These are phyloP conservation scores for Andrena praecox DNA, from an alignment of 2,888 invertebrate genomes.

Conservation along the genomic window DNA sequence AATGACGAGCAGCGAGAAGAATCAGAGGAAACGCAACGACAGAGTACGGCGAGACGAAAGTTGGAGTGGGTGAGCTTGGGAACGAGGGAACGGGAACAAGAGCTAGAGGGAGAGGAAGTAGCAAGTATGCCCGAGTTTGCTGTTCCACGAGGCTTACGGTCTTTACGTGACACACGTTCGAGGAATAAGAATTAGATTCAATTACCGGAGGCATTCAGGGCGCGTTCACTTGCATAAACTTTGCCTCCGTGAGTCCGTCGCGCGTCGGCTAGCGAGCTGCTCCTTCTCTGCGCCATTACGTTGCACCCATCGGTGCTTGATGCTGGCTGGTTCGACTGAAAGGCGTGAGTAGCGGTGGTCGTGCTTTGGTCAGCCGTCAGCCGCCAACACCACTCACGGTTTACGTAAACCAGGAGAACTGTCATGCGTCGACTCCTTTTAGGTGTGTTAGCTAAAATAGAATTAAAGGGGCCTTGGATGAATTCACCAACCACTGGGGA, in stretches of 20 bases:
- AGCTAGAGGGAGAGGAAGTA: not conserved
- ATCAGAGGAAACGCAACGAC: conserved; percentile 9
- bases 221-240: conserved; percentile 63
- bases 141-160: conserved; percentile 51
- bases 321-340: not conserved
- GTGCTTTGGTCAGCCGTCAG: conserved; percentile 24
- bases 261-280: not conserved
- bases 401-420: not conserved
- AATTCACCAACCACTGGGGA: not conserved
- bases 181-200: conserved; percentile 73
- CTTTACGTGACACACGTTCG: conserved; percentile 63
- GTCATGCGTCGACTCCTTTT: too few species aligned
- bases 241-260: conserved; percentile 6
- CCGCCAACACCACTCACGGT: not conserved
- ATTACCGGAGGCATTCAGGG: conserved; percentile 61
- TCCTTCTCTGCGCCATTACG: not conserved
- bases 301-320: conserved; percentile 21
- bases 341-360: conserved; percentile 23
- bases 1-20: conserved; percentile 1
- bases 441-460: too few species aligned
- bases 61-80: too few species aligned
- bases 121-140: conserved; percentile 44
- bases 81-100: not conserved
- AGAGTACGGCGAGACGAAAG: not conserved
- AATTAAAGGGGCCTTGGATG: not conserved